A percentile compares a stretch with the other conserved stretches of the same genome.
phyloP scores from a whole-genome alignment of 2,888 invertebrate species.

The Argyresthia albistria region DNA sequence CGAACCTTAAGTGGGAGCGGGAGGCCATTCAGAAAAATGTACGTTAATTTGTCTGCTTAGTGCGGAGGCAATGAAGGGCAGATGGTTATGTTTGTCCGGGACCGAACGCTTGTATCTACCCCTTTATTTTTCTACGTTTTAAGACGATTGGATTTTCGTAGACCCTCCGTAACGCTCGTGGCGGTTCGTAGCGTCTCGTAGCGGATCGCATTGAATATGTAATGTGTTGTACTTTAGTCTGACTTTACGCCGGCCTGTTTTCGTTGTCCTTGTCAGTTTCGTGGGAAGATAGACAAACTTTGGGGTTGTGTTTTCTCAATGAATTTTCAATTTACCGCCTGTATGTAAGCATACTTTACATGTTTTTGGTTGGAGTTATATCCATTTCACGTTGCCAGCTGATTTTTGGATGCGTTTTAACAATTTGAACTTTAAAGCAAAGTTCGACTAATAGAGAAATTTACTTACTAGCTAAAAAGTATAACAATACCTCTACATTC shows the following conservation, averaged over 20 bases:
- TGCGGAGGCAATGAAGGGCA: conserved; percentile 54
- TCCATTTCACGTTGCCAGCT: too few relatives aligned
- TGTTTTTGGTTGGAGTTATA: too few relatives aligned
- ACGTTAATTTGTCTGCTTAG: conserved; percentile 62
- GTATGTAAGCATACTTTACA: too few relatives aligned
- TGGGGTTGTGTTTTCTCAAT: too few relatives aligned
- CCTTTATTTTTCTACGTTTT: conserved; percentile 48
- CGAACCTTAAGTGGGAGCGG: conserved; percentile 36
- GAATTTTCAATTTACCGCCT: too few relatives aligned
- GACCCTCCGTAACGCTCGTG: conserved; percentile 14
- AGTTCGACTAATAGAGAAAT: too few relatives aligned
- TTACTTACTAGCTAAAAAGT: too few relatives aligned
- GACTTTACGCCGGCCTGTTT: conserved; percentile 31
- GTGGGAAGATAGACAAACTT: background rate
- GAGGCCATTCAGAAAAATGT: conserved; percentile 54
- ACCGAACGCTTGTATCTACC: conserved; percentile 37
- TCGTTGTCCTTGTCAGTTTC: conserved; percentile 5
- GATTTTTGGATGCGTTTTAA: too few relatives aligned
- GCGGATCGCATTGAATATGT: conserved; percentile 47
- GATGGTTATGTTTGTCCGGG: conserved; percentile 61
- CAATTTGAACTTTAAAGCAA: too few relatives aligned
- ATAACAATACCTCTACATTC: too few relatives aligned
- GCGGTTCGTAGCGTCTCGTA: conserved; percentile 14
- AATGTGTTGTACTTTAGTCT: conserved; percentile 24
- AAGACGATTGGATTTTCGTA: conserved; percentile 55